Evolutionary conservation across 2,113 vertebrate genomes (phyloP).

Genomic region (Aegithalos caudatus): DNA sequence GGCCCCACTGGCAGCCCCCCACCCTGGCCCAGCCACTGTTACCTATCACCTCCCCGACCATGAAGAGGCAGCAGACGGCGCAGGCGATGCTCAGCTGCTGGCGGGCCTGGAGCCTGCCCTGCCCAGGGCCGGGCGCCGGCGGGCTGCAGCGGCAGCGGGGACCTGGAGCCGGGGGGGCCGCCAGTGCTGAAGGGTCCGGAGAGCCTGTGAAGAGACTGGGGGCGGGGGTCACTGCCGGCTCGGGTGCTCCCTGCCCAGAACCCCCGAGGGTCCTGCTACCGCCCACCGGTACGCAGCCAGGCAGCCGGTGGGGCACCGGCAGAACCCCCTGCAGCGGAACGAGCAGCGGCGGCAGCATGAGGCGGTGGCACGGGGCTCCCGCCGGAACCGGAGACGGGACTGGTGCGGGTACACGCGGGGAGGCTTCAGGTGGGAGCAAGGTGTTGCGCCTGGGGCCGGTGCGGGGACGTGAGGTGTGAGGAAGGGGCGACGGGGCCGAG

Average conservation of each 20-base stretch:
- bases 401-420: background rate
- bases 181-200: slow-evolving; percentile 59
- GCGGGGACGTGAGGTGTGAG: background rate
- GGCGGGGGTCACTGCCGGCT: background rate
- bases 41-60: slow-evolving; percentile 89
- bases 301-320: too few relatives aligned
- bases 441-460: background rate
- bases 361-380: background rate
- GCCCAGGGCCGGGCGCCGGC: slow-evolving; percentile 21
- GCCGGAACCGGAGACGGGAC: background rate
- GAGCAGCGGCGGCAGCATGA: background rate
- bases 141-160: slow-evolving; percentile 73
- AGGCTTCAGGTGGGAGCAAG: background rate
- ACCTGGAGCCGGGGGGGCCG: slow-evolving; percentile 6
- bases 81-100: slow-evolving; percentile 90
- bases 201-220: slow-evolving; percentile 70
- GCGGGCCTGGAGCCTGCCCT: slow-evolving; percentile 75
- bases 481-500: background rate
- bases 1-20: fast-evolving
- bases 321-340: background rate
- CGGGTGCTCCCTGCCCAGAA: background rate
- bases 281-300: fast-evolving
- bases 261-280: background rate
- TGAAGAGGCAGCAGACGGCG: slow-evolving; percentile 88
- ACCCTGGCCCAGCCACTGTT: fast-evolving